phyloP scores from a whole-genome alignment of 2,888 invertebrate species.

The Agriopis leucophaearia region DNA sequence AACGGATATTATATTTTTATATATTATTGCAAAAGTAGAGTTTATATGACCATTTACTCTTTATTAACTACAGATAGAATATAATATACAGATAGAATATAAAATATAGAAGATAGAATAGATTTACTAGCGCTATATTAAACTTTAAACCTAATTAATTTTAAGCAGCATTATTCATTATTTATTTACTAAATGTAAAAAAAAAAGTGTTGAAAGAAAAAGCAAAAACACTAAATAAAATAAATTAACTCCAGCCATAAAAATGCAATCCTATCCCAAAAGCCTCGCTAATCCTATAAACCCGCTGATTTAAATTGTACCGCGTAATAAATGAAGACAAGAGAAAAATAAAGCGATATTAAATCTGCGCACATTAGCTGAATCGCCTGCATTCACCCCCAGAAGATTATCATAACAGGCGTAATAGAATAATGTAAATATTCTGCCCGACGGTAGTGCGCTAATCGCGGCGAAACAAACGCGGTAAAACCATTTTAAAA shows the following conservation, averaged over 20 bases:
- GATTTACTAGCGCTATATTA: not conserved
- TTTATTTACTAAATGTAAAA: not conserved
- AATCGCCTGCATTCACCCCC: slow-evolving; percentile 65
- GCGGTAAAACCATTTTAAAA: slow-evolving; percentile 65
- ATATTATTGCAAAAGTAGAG: too few relatives aligned
- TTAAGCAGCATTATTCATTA: not conserved
- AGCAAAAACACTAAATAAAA: slow-evolving; percentile 35
- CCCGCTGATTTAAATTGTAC: slow-evolving; percentile 49
- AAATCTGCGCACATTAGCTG: slow-evolving; percentile 72
- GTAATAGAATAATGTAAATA: slow-evolving; percentile 82
- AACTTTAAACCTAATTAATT: not conserved
- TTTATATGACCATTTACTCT: too few relatives aligned
- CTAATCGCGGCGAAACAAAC: slow-evolving; percentile 74
- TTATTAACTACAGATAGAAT: too few relatives aligned
- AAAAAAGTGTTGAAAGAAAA: slow-evolving; percentile 42
- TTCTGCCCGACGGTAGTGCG: slow-evolving; percentile 70
- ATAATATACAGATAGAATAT: too few relatives aligned
- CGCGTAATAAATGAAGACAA: slow-evolving; percentile 56
- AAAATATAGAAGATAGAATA: too few relatives aligned
- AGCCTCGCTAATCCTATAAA: slow-evolving; percentile 46
- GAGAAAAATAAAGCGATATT: slow-evolving; percentile 63
- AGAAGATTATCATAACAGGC: slow-evolving; percentile 78
- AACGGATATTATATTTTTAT: too few relatives aligned
- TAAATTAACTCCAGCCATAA: slow-evolving; percentile 33
- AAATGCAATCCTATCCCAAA: slow-evolving; percentile 40